These are phyloP conservation scores for Harpagifer antarcticus DNA, from an alignment of 2,797 vertebrate species.

Conservation along the genomic window DNA sequence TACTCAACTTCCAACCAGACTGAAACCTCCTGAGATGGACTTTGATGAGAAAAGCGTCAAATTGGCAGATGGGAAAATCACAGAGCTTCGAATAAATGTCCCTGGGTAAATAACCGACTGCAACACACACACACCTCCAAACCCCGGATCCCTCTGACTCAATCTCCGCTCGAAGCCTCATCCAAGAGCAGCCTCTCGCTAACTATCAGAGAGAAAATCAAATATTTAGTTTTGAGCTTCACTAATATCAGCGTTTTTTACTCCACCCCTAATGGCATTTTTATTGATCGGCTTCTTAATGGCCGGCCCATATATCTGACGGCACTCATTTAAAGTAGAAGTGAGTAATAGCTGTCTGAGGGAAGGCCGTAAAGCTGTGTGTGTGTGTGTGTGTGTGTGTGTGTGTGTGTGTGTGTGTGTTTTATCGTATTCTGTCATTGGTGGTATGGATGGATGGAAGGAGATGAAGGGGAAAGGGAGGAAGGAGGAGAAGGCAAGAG, in stretches of 20 bases:
- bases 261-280: constrained; percentile 95
- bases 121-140: constrained; percentile 7
- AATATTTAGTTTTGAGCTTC: constrained; percentile 98
- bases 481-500: constrained; percentile 79
- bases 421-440: constrained; percentile 82
- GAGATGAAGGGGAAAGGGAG: constrained; percentile 76
- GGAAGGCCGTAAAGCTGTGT: constrained; percentile 92
- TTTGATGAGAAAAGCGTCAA: constrained; percentile 89
- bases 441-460: constrained; percentile 84
- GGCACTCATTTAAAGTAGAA: constrained; percentile 96
- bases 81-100: constrained; percentile 89
- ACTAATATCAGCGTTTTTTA: constrained; percentile 98
- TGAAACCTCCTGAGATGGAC: constrained; percentile 89
- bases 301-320: constrained; percentile 96
- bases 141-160: constrained; percentile 16
- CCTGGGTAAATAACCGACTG: constrained; percentile 90
- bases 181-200: constrained; percentile 86
- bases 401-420: constrained; percentile 20
- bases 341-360: constrained; percentile 97
- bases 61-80: constrained; percentile 85
- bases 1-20: constrained; percentile 86
- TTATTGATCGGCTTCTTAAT: constrained; percentile 98
- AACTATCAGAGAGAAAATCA: constrained; percentile 92
- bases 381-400: constrained; percentile 62
- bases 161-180: constrained; percentile 57